These are phyloP conservation scores for Itoplectis maculator DNA, from an alignment of 2,888 invertebrate species.

Conservation along the genomic window DNA sequence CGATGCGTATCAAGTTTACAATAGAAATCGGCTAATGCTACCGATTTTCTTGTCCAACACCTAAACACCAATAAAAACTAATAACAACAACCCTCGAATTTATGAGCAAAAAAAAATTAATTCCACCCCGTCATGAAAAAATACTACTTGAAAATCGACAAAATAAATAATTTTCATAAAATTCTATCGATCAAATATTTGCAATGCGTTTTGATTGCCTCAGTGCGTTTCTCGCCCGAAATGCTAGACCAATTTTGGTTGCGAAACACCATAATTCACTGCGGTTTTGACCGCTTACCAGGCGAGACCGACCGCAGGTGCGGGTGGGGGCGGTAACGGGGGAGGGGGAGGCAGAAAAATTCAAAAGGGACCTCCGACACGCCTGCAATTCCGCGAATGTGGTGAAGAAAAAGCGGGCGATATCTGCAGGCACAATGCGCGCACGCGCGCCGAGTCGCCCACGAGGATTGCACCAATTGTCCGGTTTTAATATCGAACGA, in stretches of 20 bases:
- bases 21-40: not conserved
- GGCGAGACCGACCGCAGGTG: conserved; percentile 50
- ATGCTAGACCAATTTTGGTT: conserved; percentile 13
- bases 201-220: conserved; percentile 34
- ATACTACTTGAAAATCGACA: not conserved
- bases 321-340: not conserved
- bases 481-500: conserved; percentile 52
- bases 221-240: conserved; percentile 37
- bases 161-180: conserved; percentile 14
- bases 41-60: not conserved
- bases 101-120: not conserved
- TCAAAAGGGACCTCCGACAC: conserved; percentile 56
- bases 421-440: conserved; percentile 43
- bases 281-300: conserved; percentile 26
- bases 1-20: not conserved
- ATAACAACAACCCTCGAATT: not conserved
- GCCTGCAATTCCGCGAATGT: conserved; percentile 60
- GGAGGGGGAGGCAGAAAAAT: conserved; percentile 26
- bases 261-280: conserved; percentile 41
- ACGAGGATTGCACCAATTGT: conserved; percentile 60
- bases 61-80: not conserved
- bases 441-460: conserved; percentile 43
- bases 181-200: not conserved
- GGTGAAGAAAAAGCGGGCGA: conserved; percentile 44
- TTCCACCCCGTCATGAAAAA: not conserved